Percentiles rank a stretch among this genome's conserved stretches.
phyloP scores from a whole-genome alignment of 2,888 invertebrate genomes.

The Ametastegia equiseti region DNA sequence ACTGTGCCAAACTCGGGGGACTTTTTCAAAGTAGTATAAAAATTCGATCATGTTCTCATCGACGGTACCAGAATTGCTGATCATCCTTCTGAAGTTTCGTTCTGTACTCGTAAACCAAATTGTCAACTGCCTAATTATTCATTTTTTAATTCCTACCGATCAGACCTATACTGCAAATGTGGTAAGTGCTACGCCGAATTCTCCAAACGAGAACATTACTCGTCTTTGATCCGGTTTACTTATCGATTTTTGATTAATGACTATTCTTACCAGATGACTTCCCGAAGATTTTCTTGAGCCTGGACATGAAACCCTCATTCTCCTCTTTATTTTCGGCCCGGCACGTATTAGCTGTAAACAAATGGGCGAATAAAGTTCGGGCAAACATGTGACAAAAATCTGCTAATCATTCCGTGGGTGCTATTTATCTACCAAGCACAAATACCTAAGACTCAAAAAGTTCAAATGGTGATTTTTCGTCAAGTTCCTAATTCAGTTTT shows the following conservation, averaged over 20 bases:
- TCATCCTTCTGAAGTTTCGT: background rate
- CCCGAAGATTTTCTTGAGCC: conserved; percentile 61
- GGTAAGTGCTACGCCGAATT: background rate
- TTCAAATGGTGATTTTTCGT: too few species aligned
- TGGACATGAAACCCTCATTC: conserved; percentile 59
- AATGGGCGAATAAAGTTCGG: background rate
- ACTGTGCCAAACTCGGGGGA: background rate
- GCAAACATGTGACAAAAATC: background rate
- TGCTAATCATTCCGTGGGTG: background rate
- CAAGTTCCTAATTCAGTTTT: too few species aligned
- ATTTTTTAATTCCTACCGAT: background rate
- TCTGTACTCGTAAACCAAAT: conserved; percentile 35
- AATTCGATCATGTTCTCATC: background rate
- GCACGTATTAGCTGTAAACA: background rate
- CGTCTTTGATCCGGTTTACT: too few species aligned
- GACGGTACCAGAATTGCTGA: background rate
- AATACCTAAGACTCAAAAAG: too few species aligned
- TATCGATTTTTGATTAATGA: background rate
- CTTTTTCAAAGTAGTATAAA: background rate
- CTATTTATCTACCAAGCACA: too few species aligned
- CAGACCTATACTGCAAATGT: background rate
- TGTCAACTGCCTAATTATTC: background rate
- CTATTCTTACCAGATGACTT: conserved; percentile 40
- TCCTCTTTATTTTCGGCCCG: conserved; percentile 35
- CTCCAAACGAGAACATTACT: conserved; percentile 53